A percentile compares a stretch with the other conserved stretches of the same genome.
Conservation (phyloP, 2,888 invertebrate species). For the Orthonychiurus folsomi region DNA sequence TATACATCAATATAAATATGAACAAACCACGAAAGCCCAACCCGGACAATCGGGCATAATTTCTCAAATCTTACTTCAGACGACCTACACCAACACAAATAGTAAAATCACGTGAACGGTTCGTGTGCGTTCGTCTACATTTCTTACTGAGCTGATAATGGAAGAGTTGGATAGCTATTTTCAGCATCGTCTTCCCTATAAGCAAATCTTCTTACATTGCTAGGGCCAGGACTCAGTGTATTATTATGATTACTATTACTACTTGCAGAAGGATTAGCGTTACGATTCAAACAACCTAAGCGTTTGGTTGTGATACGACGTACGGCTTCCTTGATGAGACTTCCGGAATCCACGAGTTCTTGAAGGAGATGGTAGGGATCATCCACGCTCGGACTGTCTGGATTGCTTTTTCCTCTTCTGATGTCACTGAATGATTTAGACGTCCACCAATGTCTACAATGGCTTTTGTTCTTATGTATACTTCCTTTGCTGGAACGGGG, state of each 20-base stretch:
- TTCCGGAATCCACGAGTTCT: slow-evolving; percentile 20
- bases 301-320: slow-evolving; percentile 14
- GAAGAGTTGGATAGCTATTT: not conserved
- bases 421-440: slow-evolving; percentile 8
- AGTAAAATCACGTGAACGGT: no score
- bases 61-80: no score
- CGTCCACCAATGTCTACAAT: slow-evolving; percentile 16
- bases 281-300: not conserved
- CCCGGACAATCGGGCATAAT: no score
- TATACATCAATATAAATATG: no score
- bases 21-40: no score
- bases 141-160: not conserved
- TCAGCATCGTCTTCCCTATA: not conserved
- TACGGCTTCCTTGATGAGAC: slow-evolving; percentile 20
- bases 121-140: not conserved
- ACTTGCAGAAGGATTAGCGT: not conserved
- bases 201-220: not conserved
- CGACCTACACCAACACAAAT: no score
- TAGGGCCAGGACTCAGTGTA: not conserved
- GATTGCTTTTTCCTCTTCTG: slow-evolving; percentile 3
- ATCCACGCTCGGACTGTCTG: slow-evolving; percentile 4
- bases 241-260: slow-evolving; percentile 1
- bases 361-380: slow-evolving; percentile 16
- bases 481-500: slow-evolving; percentile 1
- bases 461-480: slow-evolving; percentile 14